phyloP scores from a whole-genome alignment of 2,113 vertebrate genomes.

The Conger conger region DNA sequence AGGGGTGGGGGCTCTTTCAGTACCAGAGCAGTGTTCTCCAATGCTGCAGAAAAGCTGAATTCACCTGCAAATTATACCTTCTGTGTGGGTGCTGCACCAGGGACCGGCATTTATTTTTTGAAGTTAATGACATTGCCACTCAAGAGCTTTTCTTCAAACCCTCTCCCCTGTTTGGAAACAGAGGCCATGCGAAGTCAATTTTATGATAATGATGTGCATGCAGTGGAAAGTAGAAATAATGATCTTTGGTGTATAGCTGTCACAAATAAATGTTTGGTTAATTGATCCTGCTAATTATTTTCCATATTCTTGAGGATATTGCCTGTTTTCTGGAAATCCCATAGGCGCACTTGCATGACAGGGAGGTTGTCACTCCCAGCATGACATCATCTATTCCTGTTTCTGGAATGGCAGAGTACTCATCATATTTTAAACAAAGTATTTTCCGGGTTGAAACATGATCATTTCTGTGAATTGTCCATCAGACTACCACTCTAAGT shows the following conservation, averaged over 20 bases:
- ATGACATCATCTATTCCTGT: background rate
- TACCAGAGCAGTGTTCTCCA: background rate
- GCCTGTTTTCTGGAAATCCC: background rate
- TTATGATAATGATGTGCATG: background rate
- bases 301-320: background rate
- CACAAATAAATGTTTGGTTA: background rate
- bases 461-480: background rate
- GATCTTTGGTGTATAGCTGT: background rate
- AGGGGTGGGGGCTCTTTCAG: background rate
- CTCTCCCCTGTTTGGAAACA: background rate
- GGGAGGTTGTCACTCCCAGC: background rate
- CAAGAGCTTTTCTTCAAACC: background rate
- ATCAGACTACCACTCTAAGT: background rate
- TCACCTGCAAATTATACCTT: background rate
- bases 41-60: background rate
- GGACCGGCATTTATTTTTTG: background rate
- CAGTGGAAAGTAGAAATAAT: background rate
- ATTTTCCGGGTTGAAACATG: background rate
- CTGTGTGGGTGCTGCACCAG: background rate
- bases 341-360: background rate
- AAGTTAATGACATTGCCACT: background rate
- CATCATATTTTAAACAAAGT: background rate
- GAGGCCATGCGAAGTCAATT: background rate
- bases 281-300: background rate
- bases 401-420: background rate